Conservation (phyloP, 2,888 invertebrate species). For the Pseudococcus viburni region DNA sequence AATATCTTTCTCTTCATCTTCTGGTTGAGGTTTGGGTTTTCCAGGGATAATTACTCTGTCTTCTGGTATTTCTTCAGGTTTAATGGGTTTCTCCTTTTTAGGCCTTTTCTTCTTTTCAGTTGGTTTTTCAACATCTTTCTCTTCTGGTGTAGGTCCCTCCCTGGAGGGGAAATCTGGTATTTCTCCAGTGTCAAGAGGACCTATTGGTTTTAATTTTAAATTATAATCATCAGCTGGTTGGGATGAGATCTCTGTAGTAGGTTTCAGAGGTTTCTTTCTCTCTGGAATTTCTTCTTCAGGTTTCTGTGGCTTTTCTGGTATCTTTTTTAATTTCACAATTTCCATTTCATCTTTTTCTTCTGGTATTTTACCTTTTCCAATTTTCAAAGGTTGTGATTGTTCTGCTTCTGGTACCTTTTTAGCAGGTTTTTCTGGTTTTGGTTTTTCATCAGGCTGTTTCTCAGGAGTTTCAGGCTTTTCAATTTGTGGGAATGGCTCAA, state of each 20-base stretch:
- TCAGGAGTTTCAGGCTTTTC: conserved; percentile 70
- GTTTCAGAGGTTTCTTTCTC: conserved; percentile 68
- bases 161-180: conserved; percentile 67
- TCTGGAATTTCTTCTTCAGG: conserved; percentile 69
- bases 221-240: conserved; percentile 67
- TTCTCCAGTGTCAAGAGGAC: conserved; percentile 69
- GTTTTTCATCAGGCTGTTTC: conserved; percentile 68
- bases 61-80: conserved; percentile 69
- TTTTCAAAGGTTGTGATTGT: conserved; percentile 71
- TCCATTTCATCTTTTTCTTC: conserved; percentile 70
- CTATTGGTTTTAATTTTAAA: conserved; percentile 69
- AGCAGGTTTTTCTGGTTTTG: conserved; percentile 67
- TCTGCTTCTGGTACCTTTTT: conserved; percentile 72
- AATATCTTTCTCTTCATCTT: conserved; percentile 70
- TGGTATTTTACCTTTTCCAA: conserved; percentile 74
- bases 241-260: conserved; percentile 69
- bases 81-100: conserved; percentile 69
- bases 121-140: conserved; percentile 68
- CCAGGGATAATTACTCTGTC: conserved; percentile 67
- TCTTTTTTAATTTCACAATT: conserved; percentile 73
- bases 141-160: conserved; percentile 68
- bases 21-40: conserved; percentile 69
- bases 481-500: conserved; percentile 68
- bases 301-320: conserved; percentile 66
- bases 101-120: conserved; percentile 68